A percentile compares a stretch with the other conserved stretches of the same genome.
These are phyloP conservation scores for Dysmachus trigonus DNA, from an alignment of 2,888 invertebrate genomes.

Conservation along the genomic window DNA sequence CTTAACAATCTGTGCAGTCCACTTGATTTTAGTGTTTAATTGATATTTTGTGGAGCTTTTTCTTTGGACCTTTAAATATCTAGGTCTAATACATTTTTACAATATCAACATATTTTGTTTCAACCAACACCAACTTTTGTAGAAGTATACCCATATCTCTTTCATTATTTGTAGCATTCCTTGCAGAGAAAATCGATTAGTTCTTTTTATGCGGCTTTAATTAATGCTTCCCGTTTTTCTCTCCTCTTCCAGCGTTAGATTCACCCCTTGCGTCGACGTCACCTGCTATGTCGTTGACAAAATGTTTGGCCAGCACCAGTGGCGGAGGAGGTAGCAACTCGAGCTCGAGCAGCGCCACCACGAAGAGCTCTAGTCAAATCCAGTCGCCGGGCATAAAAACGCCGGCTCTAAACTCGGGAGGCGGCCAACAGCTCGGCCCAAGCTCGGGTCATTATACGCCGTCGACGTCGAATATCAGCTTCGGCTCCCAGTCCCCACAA, in stretches of 20 bases:
- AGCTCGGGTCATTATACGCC: constrained; percentile 25
- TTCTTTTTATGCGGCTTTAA: background rate
- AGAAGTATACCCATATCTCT: no score
- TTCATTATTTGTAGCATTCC: background rate
- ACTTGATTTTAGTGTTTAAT: no score
- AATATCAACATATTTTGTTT: no score
- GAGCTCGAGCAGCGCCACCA: background rate
- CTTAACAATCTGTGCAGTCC: no score
- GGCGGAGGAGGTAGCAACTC: background rate
- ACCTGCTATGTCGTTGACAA: constrained; percentile 31
- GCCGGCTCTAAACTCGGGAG: background rate
- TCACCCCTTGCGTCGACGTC: background rate
- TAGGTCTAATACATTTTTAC: no score
- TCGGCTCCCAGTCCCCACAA: background rate
- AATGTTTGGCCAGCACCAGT: background rate
- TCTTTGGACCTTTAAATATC: no score
- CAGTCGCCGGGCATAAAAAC: background rate
- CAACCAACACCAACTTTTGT: no score
- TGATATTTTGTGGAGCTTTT: no score
- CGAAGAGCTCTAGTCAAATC: constrained; percentile 14
- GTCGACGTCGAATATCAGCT: constrained; percentile 4
- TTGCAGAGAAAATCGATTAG: background rate
- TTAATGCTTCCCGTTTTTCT: constrained; percentile 1
- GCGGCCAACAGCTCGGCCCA: background rate
- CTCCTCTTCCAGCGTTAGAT: background rate